Base-by-base conservation (phyloP, 92 coral and sea anemone species). In the Metridium senile region DNA sequence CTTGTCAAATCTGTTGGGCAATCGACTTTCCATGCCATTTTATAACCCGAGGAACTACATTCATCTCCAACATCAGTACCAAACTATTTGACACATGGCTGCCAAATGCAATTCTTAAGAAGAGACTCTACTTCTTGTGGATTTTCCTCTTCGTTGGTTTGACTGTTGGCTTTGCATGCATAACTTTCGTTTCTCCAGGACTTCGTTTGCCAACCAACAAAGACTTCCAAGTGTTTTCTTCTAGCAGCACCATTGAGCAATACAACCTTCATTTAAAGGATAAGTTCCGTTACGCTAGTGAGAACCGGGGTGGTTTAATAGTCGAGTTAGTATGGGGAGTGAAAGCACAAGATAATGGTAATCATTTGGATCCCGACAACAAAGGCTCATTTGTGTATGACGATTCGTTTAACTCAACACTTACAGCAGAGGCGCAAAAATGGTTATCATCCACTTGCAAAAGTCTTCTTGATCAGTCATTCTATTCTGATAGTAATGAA, bases 211-310 rank as follows among this genome's bases (percentile, higher is more conserved):
- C 99, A 58, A 82, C 45, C 16, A 87, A 84, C 56, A 62, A 80
- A n/a, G 99, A 89, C 20, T 95, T 95, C 68, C 99, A 95, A 73
- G 80, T 92, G 2, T 95, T 95, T 75, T 66, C 90, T 1, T 70
- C 91, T 2, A 93, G 97, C 19, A 97, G 94, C 70, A 70, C 79
- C 19, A 81, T 95, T 72, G 99, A 95, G 76, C 91, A 85, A 57
- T 95, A 87, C 64, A 68, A 83, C 61, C 76, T 95, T 45, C 72
- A 87, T n/a, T 86, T 89, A 79, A 92, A 92, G 77, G 43, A 80
- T 39, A 84, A 80, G 35, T 92, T 95, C 29, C 86, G 99, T 28
- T 87, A 84, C 68, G 88, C 77, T 13, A 80, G 56, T 9, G 32
- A 66, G 1, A n/a, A 51, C 29, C 51, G 56, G 8, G 26, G 77